Evolutionary conservation across 2,888 invertebrate genomes (phyloP), one percentile per base, ranked within the genome.

Genomic region (Eilema griseolum): DNA sequence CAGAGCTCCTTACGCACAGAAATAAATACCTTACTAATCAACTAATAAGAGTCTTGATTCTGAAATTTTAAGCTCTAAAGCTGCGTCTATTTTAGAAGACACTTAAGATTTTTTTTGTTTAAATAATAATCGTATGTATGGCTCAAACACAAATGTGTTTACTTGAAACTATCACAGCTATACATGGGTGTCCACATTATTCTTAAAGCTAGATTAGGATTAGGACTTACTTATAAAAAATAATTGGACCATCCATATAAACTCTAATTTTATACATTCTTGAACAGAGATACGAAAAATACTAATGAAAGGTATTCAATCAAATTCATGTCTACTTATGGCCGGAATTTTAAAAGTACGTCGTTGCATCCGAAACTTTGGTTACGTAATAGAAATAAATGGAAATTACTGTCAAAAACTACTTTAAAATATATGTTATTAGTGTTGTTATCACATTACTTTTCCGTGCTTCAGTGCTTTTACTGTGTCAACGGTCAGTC

Each of bases 301-400:
- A 5, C 46, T 20, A 46, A 46, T 46, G 52, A 10, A n/a, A 52
- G 52, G 52, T 52, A 52, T 52, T 52, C 52, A n/a, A 52, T 52
- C 52, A 52, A 46, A 46, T 52, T 20, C 46, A 52, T 52, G 10
- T 52, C 52, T 52, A 52, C 52, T n/a, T n/a, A n/a, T 20, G 3
- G n/a, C n/a, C 10, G n/a, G n/a, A 52, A 52, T 52, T 46, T 46
- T 8, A n/a, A n/a, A n/a, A 52, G n/a, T n/a, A n/a, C 20, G n/a
- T 52, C n/a, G 8, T n/a, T 1, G 8, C 16, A 20, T 5, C 0
- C 41, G 8, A 20, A n/a, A 52, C 8, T 7, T 52, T n/a, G 20
- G 10, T 52, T n/a, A n/a, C n/a, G n/a, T 52, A n/a, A 52, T 52
- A 52, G n/a, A 52, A 52, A 52, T 52, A 52, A 52, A 52, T 52